These are phyloP conservation scores for Mesopsocus fuscifrons DNA, from an alignment of 2,888 invertebrate species.

Conservation along the genomic window DNA sequence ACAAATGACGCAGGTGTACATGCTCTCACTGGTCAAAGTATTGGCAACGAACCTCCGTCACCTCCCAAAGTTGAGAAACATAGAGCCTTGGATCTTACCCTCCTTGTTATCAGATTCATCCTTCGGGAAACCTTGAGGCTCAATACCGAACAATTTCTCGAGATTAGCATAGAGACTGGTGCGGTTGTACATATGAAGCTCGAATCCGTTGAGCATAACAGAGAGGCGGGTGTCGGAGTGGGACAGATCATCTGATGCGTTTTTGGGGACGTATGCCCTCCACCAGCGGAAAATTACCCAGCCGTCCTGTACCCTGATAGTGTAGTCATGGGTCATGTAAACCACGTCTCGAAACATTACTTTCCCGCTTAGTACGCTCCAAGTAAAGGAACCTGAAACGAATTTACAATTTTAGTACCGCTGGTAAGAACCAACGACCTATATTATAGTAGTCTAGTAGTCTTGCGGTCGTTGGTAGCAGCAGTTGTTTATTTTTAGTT, in stretches of 20 bases:
- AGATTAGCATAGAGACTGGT: constrained; percentile 70
- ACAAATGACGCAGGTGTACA: too few relatives aligned
- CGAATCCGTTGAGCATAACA: constrained; percentile 82
- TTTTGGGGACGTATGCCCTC: constrained; percentile 87
- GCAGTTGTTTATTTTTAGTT: too few relatives aligned
- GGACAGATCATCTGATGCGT: constrained; percentile 88
- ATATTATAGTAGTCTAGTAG: too few relatives aligned
- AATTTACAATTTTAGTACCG: constrained; percentile 9
- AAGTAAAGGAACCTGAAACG: constrained; percentile 70
- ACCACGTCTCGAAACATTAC: constrained; percentile 95
- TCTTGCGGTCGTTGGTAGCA: too few relatives aligned
- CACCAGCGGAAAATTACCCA: constrained; percentile 97
- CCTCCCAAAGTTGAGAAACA: too few relatives aligned
- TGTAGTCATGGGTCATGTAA: constrained; percentile 85
- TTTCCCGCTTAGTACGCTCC: constrained; percentile 93
- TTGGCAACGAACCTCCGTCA: too few relatives aligned
- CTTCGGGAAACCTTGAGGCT: constrained; percentile 48
- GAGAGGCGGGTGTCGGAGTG: constrained; percentile 86
- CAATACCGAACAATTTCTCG: constrained; percentile 74
- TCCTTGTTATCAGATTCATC: constrained; percentile 29
- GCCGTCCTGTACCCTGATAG: constrained; percentile 84
- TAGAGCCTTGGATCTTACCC: too few relatives aligned
- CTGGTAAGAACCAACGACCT: too few relatives aligned
- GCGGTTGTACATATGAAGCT: constrained; percentile 87
- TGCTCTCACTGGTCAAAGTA: too few relatives aligned